phyloP scores from a whole-genome alignment of 2,888 invertebrate genomes.

The Cerceris ruficornis region DNA sequence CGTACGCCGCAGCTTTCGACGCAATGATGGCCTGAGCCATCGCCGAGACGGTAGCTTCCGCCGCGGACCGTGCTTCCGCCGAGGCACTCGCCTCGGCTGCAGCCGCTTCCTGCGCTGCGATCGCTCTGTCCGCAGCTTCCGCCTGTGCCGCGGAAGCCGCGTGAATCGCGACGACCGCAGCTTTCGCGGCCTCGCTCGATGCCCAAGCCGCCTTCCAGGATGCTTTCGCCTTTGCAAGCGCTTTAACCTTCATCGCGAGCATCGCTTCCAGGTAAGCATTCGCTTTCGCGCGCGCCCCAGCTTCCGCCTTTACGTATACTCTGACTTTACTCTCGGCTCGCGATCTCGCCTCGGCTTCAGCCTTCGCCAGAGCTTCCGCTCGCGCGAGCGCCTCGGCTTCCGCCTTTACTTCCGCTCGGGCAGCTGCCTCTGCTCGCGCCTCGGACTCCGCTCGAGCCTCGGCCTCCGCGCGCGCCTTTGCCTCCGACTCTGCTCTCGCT shows the following conservation, averaged over 20 bases:
- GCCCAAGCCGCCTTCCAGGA: not conserved
- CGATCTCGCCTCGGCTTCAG: conserved; percentile 11
- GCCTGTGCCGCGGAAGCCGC: conserved; percentile 7
- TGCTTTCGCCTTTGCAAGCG: not conserved
- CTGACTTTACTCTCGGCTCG: not conserved
- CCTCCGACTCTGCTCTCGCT: not conserved
- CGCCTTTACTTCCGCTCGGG: not conserved
- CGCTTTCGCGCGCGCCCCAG: not conserved
- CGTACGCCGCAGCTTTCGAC: not conserved
- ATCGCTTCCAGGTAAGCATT: not conserved
- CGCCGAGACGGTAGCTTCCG: not conserved
- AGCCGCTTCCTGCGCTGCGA: conserved; percentile 15
- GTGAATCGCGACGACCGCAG: not conserved
- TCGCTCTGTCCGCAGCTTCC: conserved; percentile 9
- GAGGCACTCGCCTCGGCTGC: not conserved
- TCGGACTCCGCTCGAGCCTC: conserved; percentile 1
- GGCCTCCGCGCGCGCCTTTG: not conserved
- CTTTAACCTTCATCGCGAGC: not conserved
- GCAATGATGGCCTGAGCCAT: not conserved
- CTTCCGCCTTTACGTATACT: not conserved
- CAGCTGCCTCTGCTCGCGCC: conserved; percentile 3
- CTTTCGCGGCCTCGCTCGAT: conserved; percentile 3
- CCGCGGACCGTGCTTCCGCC: not conserved
- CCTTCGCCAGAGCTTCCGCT: not conserved
- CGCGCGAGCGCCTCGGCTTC: not conserved